These are phyloP conservation scores for Zaprionus lachaisei DNA, from an alignment of 1,140 invertebrate genomes.

Conservation along the genomic window DNA sequence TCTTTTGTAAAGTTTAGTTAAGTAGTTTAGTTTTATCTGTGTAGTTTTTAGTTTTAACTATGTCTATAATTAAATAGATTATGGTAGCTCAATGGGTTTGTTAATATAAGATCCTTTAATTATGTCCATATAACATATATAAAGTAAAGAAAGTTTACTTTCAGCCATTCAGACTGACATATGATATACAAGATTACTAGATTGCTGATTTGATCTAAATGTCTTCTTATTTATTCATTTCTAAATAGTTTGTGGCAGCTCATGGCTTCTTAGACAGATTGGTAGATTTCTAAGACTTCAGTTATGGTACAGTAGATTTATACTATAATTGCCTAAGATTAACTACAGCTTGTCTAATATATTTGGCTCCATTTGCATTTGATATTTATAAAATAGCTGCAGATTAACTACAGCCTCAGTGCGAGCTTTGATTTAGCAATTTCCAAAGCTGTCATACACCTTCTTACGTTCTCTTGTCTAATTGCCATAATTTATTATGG, in stretches of 20 bases:
- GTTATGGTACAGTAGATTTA: neutral
- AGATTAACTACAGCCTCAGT: neutral
- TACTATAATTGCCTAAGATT: neutral
- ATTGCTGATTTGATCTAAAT: neutral
- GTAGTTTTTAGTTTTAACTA: no score
- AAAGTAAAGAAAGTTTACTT: neutral
- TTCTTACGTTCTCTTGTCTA: neutral
- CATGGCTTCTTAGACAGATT: neutral
- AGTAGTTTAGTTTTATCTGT: no score
- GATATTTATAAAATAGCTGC: neutral
- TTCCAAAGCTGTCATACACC: neutral
- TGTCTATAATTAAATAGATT: no score
- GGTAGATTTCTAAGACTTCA: neutral
- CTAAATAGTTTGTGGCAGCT: neutral
- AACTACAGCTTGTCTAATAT: neutral
- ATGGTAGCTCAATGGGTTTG: no score
- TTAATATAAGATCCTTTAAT: no score
- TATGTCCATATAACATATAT: no score
- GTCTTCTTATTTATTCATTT: neutral
- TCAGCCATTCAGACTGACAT: neutral
- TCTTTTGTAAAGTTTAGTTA: no score
- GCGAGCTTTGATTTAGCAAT: neutral
- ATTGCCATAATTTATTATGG: constrained; percentile 12
- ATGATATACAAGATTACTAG: neutral
- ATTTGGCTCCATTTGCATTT: neutral